A percentile compares a stretch with the other conserved stretches of the same genome.
Evolutionary conservation across 2,888 invertebrate genomes (phyloP).

Genomic region (Arenicola marina): DNA sequence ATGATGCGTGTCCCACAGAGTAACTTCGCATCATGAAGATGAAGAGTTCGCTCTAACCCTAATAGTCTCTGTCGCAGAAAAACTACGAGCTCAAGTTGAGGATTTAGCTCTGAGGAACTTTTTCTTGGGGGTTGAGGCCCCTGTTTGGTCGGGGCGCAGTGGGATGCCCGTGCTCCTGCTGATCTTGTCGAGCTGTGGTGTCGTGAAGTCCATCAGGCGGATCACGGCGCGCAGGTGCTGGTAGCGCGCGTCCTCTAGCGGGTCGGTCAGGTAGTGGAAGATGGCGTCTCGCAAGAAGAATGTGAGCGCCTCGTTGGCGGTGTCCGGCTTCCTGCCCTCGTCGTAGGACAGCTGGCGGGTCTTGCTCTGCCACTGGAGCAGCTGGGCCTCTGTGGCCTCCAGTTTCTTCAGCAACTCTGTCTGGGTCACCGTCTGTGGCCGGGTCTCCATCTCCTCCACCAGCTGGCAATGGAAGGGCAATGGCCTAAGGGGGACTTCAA

Average conservation of each 20-base stretch:
- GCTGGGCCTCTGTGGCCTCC: slow-evolving; percentile 46
- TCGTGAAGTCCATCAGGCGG: slow-evolving; percentile 49
- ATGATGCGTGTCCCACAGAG: too few relatives aligned
- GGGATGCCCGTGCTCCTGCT: slow-evolving; percentile 31
- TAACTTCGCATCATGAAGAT: too few relatives aligned
- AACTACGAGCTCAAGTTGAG: too few relatives aligned
- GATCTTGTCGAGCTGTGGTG: slow-evolving; percentile 46
- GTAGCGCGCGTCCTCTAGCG: slow-evolving; percentile 37
- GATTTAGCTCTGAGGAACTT: too few relatives aligned
- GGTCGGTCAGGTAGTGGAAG: slow-evolving; percentile 49
- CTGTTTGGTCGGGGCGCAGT: too few relatives aligned
- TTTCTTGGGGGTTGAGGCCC: too few relatives aligned
- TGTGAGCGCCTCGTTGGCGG: slow-evolving; percentile 47
- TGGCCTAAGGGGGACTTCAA: too few relatives aligned
- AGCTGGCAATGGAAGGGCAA: too few relatives aligned
- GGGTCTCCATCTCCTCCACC: too few relatives aligned
- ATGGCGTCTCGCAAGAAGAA: slow-evolving; percentile 51
- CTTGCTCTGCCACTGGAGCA: slow-evolving; percentile 54
- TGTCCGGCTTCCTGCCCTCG: slow-evolving; percentile 43
- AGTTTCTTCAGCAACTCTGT: slow-evolving; percentile 51
- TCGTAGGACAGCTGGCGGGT: slow-evolving; percentile 47
- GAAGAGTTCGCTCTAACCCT: too few relatives aligned
- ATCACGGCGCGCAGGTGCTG: slow-evolving; percentile 51
- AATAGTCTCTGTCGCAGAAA: too few relatives aligned
- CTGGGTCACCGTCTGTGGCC: too few relatives aligned